A percentile compares a stretch with the other conserved stretches of the same genome.
phyloP scores from a whole-genome alignment of 2,888 invertebrate genomes.

The Agrochola lychnidis region DNA sequence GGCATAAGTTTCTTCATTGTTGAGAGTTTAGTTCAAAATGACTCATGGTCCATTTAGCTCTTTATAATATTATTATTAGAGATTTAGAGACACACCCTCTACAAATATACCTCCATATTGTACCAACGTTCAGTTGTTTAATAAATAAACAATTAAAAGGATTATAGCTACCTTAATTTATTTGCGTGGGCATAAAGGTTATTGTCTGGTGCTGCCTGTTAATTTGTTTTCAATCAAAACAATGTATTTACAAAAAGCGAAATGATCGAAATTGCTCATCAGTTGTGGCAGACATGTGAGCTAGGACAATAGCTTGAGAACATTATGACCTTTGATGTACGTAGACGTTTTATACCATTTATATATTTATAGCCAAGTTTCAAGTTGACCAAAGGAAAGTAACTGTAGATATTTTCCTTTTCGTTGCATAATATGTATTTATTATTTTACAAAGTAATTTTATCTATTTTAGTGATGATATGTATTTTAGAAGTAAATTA shows the following conservation, averaged over 20 bases:
- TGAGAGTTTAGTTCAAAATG: no score
- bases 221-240: slow-evolving; percentile 38
- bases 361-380: not conserved
- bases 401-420: not conserved
- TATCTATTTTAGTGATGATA: no score
- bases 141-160: slow-evolving; percentile 40
- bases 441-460: no score
- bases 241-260: not conserved
- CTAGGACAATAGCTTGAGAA: not conserved
- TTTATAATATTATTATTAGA: not conserved
- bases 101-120: not conserved
- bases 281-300: not conserved
- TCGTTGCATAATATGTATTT: no score
- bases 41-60: not conserved
- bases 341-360: not conserved
- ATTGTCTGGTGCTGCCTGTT: slow-evolving; percentile 7
- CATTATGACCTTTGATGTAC: not conserved
- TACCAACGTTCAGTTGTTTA: slow-evolving; percentile 36
- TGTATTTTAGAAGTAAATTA: no score
- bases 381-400: not conserved
- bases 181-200: slow-evolving; percentile 9
- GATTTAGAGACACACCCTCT: not conserved
- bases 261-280: not conserved
- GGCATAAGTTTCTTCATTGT: no score
- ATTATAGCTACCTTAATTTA: slow-evolving; percentile 30